Evolutionary conservation across 2,113 vertebrate genomes (phyloP), one percentile per base, ranked within the genome.

Genomic region (Illadopsis cleaveri): DNA sequence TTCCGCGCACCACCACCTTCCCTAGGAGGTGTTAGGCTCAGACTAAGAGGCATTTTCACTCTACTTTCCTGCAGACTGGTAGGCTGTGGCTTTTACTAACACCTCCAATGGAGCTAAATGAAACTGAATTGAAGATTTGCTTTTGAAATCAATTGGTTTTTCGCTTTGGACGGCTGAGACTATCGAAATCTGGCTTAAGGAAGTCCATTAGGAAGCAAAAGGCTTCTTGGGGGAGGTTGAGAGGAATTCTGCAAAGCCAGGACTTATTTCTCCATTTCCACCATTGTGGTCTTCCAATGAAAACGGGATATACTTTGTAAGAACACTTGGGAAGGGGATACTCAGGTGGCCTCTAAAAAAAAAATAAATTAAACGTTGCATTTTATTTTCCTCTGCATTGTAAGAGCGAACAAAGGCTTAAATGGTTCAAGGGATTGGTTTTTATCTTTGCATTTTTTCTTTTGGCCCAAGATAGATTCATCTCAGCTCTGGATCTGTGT

Each of bases 1-100:
- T 80, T 97, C 87, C 82, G 91, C 75, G 61, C 68, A 64, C 93
- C 89, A 60, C 70, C 81, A 94, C 96, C 89, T 98, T 96, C 71
- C 83, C 69, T 38, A 91, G 9, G 75, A 94, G 96, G 56, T 82
- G 27, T 47, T 79, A 80, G 84, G 86, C 86, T 73, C 86, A 77
- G 92, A 77, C 79, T 91, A 73, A 12, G 71, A 92, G 51, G 64
- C 84, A 12, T 92, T 86, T 94, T 84, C 90, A 33, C 89, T 96
- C 82, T 73, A 11, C 79, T 92, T 86, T 20, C 72, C 91, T 40
- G 12, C 82, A 65, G 93, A 33, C 82, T 90, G 30, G 60, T 40
- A 71, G 54, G 83, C 83, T 89, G 66, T 86, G 79, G 72, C 80
- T 92, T 66, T 94, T 77, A 40, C 64, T 60, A 22, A n/a, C 90